Evolutionary conservation across 2,113 vertebrate species (phyloP), one percentile per base, ranked within the genome.

Genomic region (Brachionichthys hirsutus): DNA sequence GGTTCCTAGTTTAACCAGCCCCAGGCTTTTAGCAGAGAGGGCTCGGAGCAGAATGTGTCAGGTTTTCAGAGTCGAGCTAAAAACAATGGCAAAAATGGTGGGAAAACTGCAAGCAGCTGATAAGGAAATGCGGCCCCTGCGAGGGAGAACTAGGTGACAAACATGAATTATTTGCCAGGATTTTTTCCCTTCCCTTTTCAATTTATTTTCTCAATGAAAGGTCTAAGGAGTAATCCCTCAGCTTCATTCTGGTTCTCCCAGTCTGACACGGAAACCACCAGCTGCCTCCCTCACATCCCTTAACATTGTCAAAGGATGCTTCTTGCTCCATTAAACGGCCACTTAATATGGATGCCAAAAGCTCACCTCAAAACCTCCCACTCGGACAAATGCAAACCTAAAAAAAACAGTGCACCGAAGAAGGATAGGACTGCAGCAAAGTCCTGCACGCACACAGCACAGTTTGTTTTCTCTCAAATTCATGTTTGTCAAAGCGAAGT

Each of bases 41-140:
- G 71, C 83, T 85, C 82, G 75, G 65, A 78, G 81, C 75, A 67
- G 54, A n/a, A 69, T 49, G n/a, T 6, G 44, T 70, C 69, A 67
- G 74, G 71, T 78, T 81, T 38, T 81, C 59, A 62, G 62, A 77
- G 80, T 51, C 6, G 52, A 62, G 70, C 61, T 64, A 65, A 73
- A 89, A 88, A 90, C 85, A 90, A 89, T 85, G 75, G 61, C 30
- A 73, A 76, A 84, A 84, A 80, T 65, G 74, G 78, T n/a, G 53
- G 70, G 78, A 83, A 87, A 88, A 88, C 88, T 90, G 90, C 84
- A 80, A 71, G 76, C 53, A 1, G 74, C 84, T 89, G 90, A 90
- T 90, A 91, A 90, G 87, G 67, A 88, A 85, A 86, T 64, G 62
- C 83, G 79, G 70, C 61, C 69, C 68, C 67, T 82, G 60, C 6